Evolutionary conservation across 1,140 invertebrate species (phyloP), one percentile per base, ranked within the genome.

Genomic region (Antheraea mylitta): DNA sequence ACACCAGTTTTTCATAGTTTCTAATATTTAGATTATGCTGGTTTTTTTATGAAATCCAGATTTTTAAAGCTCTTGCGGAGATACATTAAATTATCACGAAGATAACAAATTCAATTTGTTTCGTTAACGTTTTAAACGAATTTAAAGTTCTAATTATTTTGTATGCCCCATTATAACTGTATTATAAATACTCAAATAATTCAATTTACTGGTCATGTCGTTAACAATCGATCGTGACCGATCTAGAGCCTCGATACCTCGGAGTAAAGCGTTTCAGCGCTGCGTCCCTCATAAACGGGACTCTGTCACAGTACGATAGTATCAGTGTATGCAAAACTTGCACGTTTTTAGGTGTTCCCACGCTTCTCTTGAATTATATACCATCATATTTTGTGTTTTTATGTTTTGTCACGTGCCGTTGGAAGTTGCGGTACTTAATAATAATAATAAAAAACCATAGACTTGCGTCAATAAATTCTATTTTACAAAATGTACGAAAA

Each of bases 151-250:
- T 30, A 30, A 30, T 30, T 2, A 30, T 30, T 1, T 30, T 30
- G 22, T 30, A 30, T 30, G 38, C 1, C 38, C 7, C 11, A 10
- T 42, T 10, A 13, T 53, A 16, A 53, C 16, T 13, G 45, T 13
- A 9, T 42, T 42, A 53, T n/a, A 53, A n/a, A n/a, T n/a, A 53
- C 45, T 53, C 1, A 16, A 6, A 53, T n/a, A 53, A 16, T 53
- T 53, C 45, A 53, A 16, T 53, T 0, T 53, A 53, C 45, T 16
- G 45, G 11, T 6, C 13, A 53, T 53, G 45, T 16, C 45, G 11
- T 53, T 71, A 73, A 76, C 74, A 73, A 82, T 82, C 75, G 71
- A 69, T 86, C 81, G 85, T 83, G 81, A 83, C 81, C 71, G 76
- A 77, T 78, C 76, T 68, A 75, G 73, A 78, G 73, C 74, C 30